Percentiles rank a stretch among this genome's conserved stretches.
These are phyloP conservation scores for Apodemus sylvaticus DNA, from an alignment of 2,113 vertebrate genomes.

Conservation along the genomic window DNA sequence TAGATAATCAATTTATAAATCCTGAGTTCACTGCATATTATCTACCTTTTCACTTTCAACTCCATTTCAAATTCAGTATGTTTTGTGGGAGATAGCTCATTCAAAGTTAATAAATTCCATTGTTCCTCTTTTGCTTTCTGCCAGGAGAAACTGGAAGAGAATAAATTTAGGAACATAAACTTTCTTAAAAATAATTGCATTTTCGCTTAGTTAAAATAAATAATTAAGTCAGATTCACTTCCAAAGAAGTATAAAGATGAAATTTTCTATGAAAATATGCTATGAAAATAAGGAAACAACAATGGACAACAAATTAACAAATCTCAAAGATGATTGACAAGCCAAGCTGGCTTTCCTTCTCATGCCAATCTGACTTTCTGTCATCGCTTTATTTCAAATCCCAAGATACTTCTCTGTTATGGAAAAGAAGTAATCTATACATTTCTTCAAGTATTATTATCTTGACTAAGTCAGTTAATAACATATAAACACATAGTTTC, in stretches of 20 bases:
- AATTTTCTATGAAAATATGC: neutral
- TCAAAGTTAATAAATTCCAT: neutral
- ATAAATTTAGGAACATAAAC: neutral
- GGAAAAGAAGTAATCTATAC: neutral
- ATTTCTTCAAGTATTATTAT: neutral
- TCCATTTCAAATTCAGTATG: neutral
- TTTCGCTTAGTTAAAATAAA: neutral
- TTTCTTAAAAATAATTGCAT: neutral
- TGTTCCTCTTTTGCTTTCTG: neutral
- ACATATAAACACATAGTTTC: neutral
- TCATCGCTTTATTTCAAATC: neutral
- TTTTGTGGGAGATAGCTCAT: neutral
- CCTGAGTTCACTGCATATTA: neutral
- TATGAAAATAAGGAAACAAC: neutral
- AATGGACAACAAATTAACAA: neutral
- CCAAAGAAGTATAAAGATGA: neutral
- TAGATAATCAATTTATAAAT: neutral
- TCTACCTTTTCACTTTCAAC: neutral
- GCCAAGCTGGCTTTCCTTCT: neutral
- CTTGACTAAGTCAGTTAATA: neutral
- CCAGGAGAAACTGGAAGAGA: neutral
- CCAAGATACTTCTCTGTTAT: neutral
- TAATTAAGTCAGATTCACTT: neutral
- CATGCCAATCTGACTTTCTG: neutral
- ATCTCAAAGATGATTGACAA: neutral